Percentiles rank a stretch among this genome's conserved stretches.
These are phyloP conservation scores for Julus scandinavius DNA, from an alignment of 2,888 invertebrate genomes.

Conservation along the genomic window DNA sequence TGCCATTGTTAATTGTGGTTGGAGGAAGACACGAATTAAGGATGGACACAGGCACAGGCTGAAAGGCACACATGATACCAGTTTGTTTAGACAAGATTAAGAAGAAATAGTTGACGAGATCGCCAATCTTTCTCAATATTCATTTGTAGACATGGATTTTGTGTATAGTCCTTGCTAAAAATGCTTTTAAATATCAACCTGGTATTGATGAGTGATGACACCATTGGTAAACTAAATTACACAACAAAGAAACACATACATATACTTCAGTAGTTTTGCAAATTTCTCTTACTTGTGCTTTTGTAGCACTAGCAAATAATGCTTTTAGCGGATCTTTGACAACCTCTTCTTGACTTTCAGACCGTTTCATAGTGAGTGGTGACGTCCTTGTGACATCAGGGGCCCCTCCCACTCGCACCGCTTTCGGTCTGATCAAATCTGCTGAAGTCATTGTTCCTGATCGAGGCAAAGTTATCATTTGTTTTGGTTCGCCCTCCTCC, in stretches of 20 bases:
- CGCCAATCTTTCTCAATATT: background rate
- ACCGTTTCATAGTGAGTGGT: background rate
- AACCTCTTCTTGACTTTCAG: conserved; percentile 55
- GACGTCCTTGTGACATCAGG: conserved; percentile 56
- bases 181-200: background rate
- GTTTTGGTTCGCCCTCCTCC: conserved; percentile 51
- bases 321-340: conserved; percentile 58
- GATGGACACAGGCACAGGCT: background rate
- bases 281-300: background rate
- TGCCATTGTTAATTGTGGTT: background rate
- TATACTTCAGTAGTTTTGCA: background rate
- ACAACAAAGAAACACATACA: background rate
- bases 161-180: background rate
- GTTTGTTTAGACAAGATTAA: background rate
- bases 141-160: background rate
- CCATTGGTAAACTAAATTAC: background rate
- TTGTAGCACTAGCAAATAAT: conserved; percentile 59
- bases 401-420: conserved; percentile 55
- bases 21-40: conserved; percentile 14
- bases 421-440: conserved; percentile 56
- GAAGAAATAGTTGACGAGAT: background rate
- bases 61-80: conserved; percentile 19
- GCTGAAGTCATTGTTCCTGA: conserved; percentile 48
- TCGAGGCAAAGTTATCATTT: conserved; percentile 49
- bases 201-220: background rate